Evolutionary conservation across 2,888 invertebrate genomes (phyloP).

Genomic region (Polydrusus pterygomalis): DNA sequence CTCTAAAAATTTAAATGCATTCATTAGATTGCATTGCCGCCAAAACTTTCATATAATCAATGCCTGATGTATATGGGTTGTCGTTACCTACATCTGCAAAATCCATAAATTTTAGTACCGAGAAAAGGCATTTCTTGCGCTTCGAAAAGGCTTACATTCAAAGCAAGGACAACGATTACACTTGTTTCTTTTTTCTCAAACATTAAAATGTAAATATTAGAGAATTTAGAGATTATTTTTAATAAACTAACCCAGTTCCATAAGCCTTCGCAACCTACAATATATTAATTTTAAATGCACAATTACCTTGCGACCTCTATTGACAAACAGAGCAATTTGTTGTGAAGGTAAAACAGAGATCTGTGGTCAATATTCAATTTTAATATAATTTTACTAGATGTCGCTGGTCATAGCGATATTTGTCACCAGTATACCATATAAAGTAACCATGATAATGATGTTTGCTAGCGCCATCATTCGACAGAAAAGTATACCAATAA

Average conservation of each 20-base stretch:
- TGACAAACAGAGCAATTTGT: not conserved
- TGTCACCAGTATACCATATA: not conserved
- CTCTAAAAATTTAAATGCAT: slow-evolving; percentile 47
- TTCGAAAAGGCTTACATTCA: too few relatives aligned
- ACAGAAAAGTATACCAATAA: not conserved
- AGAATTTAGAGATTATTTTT: too few relatives aligned
- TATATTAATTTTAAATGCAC: not conserved
- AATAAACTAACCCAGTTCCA: not conserved
- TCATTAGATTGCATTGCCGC: slow-evolving; percentile 20
- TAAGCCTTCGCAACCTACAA: not conserved
- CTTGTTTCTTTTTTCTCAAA: too few relatives aligned
- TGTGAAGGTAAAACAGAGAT: too few relatives aligned
- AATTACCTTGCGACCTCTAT: not conserved
- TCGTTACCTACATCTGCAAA: not conserved
- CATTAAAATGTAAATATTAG: too few relatives aligned
- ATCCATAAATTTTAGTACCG: too few relatives aligned
- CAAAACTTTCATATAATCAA: slow-evolving; percentile 20
- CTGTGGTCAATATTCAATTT: too few relatives aligned
- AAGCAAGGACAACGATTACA: too few relatives aligned
- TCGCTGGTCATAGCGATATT: not conserved
- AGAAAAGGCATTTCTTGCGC: too few relatives aligned
- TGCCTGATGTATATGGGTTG: not conserved
- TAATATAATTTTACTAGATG: not conserved
- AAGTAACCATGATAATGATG: not conserved
- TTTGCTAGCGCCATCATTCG: not conserved